Conservation (phyloP, 1,140 invertebrate genomes). For the Colletes latitarsis region DNA sequence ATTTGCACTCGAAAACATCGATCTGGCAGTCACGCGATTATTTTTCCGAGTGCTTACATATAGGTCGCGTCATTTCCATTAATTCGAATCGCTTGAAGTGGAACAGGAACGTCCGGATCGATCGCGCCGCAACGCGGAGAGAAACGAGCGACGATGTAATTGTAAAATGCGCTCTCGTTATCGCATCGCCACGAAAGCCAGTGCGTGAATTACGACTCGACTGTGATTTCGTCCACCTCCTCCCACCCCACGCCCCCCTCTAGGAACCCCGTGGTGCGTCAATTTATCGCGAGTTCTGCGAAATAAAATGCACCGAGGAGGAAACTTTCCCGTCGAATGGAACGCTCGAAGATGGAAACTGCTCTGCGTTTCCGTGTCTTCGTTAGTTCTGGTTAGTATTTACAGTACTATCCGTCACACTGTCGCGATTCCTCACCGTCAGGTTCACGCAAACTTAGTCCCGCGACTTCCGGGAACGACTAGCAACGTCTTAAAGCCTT, state of each 20-base stretch:
- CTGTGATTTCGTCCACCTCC: conserved; percentile 23
- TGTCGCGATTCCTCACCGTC: too few relatives aligned
- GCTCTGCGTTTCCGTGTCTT: background rate
- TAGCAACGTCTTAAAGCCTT: too few relatives aligned
- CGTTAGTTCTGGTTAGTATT: background rate
- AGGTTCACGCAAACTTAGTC: too few relatives aligned
- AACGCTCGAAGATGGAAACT: conserved; percentile 6
- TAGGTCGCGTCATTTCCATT: conserved; percentile 57
- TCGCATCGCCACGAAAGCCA: conserved; percentile 1
- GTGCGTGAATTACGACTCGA: conserved; percentile 38
- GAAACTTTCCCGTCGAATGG: conserved; percentile 31
- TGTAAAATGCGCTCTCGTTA: conserved; percentile 44
- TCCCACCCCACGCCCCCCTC: conserved; percentile 28
- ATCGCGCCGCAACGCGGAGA: conserved; percentile 20
- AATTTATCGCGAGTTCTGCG: conserved; percentile 52
- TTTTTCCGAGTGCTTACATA: conserved; percentile 35
- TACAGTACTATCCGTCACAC: too few relatives aligned
- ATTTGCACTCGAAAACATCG: background rate
- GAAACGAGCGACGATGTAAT: conserved; percentile 47
- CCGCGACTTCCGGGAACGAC: too few relatives aligned
- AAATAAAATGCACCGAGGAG: conserved; percentile 42
- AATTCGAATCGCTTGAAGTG: conserved; percentile 57
- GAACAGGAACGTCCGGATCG: conserved; percentile 29
- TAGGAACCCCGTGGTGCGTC: conserved; percentile 25
- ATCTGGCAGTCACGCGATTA: conserved; percentile 30